Evolutionary conservation across 2,797 vertebrate genomes (phyloP).

Genomic region (Siniperca undulata): DNA sequence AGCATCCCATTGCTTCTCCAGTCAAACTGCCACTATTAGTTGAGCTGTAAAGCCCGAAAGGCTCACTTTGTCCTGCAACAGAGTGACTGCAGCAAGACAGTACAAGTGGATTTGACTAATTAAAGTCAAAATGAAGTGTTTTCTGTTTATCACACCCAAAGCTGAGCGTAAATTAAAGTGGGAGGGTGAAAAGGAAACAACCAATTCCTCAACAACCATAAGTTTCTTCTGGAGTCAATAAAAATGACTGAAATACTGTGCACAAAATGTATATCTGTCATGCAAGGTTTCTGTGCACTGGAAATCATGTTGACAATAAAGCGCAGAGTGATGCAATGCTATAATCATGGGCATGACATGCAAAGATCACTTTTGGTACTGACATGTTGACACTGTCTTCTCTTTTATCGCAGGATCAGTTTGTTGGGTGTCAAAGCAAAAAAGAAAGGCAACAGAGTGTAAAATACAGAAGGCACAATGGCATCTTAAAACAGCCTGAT

Average conservation of each 20-base stretch:
- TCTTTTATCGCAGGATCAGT: constrained; percentile 36
- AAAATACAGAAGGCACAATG: neutral
- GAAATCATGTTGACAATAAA: constrained; percentile 38
- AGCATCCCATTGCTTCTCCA: constrained; percentile 34
- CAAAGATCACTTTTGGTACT: constrained; percentile 25
- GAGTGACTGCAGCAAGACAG: constrained; percentile 28
- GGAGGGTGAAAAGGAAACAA: constrained; percentile 27
- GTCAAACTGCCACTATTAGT: constrained; percentile 44
- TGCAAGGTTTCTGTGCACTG: neutral
- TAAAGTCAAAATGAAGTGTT: constrained; percentile 56
- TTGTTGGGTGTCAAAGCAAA: constrained; percentile 27
- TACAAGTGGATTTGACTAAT: constrained; percentile 51
- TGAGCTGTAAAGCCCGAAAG: constrained; percentile 35
- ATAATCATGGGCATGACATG: constrained; percentile 25
- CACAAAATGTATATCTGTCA: constrained; percentile 15
- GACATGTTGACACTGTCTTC: constrained; percentile 24
- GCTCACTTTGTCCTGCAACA: constrained; percentile 38
- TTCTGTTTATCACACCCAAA: constrained; percentile 42
- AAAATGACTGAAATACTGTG: constrained; percentile 25
- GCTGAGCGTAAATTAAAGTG: constrained; percentile 21
- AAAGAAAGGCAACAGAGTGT: neutral
- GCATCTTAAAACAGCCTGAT: neutral
- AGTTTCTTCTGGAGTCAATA: constrained; percentile 6
- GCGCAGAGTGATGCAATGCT: constrained; percentile 31
- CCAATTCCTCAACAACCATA: constrained; percentile 25